Evolutionary conservation across 2,888 invertebrate genomes (phyloP), one percentile per base, ranked within the genome.

Genomic region (Platycheirus rosarum): DNA sequence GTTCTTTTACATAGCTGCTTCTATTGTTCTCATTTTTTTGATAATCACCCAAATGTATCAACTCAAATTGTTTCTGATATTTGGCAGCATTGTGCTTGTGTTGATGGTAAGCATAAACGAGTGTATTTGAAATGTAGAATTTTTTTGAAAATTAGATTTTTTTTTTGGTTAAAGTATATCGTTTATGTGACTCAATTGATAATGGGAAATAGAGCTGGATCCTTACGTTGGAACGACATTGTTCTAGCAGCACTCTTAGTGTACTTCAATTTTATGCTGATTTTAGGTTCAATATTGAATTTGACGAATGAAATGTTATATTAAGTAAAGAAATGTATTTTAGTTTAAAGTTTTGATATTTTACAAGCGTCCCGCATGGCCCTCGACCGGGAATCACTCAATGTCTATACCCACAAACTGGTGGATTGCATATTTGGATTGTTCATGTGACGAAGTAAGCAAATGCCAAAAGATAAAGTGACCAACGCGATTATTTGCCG

Each of bases 181-280:
- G 48, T 76, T 57, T 76, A 70, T 13, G 29, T 44, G 6, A 49
- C 76, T 2, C 80, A 80, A 35, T 1, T 80, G n/a, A 66, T 80
- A 2, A 16, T 18, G 2, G 75, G 75, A 18, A 11, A 11, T 6
- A 40, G 80, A n/a, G 11, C 37, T 14, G 49, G 44, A 3, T 9
- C 35, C 0, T 9, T 80, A 0, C 48, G 70, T 1, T 75, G 80
- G 80, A 75, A 49, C 11, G 80, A 80, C 18, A 60, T 65, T n/a
- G 11, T 70, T 2, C 13, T 75, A 11, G 75, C 65, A 16, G 55
- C 80, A 1, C 16, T 80, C 18, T 9, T 80, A 63, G 42, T 70
- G 2, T 80, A 80, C 7, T 44, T 75, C 6, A 70, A 32, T 26
- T 75, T 51, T n/a, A 23, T 46, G 16, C 23, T 66, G 1, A 29